phyloP scores from a whole-genome alignment of 2,888 invertebrate genomes.

The Heliconius charithonia region DNA sequence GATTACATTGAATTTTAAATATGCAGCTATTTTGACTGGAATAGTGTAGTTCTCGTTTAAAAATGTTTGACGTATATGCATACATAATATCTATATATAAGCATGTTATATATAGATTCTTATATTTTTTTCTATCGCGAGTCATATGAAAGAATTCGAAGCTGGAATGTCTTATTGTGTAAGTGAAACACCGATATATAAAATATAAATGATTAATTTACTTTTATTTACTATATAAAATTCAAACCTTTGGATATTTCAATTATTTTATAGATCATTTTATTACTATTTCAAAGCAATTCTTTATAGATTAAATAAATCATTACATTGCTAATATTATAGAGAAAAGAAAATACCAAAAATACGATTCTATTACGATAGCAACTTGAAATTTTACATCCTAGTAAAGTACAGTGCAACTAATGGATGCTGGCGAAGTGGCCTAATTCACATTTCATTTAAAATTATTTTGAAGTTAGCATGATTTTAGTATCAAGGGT shows the following conservation, averaged over 20 bases:
- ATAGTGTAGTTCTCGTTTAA: slow-evolving; percentile 7
- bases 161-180: background rate
- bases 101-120: background rate
- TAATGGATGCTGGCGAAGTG: slow-evolving; percentile 3
- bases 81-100: background rate
- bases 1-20: slow-evolving; percentile 34
- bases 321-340: background rate
- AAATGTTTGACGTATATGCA: background rate
- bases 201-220: background rate
- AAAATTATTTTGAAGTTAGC: background rate
- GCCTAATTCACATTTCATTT: slow-evolving; percentile 10
- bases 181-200: background rate
- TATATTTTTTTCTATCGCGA: background rate
- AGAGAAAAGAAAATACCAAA: background rate
- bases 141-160: background rate
- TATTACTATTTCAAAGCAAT: background rate
- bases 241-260: background rate
- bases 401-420: too few relatives aligned
- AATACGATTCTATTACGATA: background rate
- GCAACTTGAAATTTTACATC: background rate
- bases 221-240: background rate
- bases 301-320: too few relatives aligned
- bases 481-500: background rate
- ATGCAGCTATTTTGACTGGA: slow-evolving; percentile 23
- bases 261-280: background rate